Conservation (phyloP, 2,797 vertebrate genomes). For the Agapornis canus region DNA sequence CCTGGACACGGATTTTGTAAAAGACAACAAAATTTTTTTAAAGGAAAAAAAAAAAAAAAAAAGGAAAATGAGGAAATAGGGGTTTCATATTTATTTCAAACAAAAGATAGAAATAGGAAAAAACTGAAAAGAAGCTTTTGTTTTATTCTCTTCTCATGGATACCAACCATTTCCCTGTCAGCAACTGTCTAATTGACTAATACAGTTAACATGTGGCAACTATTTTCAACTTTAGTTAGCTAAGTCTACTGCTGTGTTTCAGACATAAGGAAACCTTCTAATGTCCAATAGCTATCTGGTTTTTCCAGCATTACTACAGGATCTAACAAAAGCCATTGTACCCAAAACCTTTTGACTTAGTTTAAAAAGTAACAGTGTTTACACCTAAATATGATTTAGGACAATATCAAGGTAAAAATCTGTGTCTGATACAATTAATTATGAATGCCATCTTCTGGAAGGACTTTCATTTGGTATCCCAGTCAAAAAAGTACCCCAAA, state of each 20-base stretch:
- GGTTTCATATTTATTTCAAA: conserved; percentile 1
- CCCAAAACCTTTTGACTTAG: background rate
- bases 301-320: background rate
- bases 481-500: background rate
- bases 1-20: conserved; percentile 28
- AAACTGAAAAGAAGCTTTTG: background rate
- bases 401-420: background rate
- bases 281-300: background rate
- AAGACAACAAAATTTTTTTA: background rate
- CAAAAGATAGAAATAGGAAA: background rate
- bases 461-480: background rate
- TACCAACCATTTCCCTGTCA: conserved; percentile 38
- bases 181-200: conserved; percentile 24
- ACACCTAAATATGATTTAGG: background rate
- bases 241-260: conserved; percentile 4
- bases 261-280: background rate
- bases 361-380: background rate
- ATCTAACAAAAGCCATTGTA: background rate
- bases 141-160: background rate
- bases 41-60: background rate
- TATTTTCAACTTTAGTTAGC: conserved; percentile 42
- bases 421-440: background rate
- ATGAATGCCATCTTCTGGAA: background rate
- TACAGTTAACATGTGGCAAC: conserved; percentile 55
- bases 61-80: background rate